phyloP scores from a whole-genome alignment of 2,113 vertebrate species.

The Melanotaenia duboulayi region DNA sequence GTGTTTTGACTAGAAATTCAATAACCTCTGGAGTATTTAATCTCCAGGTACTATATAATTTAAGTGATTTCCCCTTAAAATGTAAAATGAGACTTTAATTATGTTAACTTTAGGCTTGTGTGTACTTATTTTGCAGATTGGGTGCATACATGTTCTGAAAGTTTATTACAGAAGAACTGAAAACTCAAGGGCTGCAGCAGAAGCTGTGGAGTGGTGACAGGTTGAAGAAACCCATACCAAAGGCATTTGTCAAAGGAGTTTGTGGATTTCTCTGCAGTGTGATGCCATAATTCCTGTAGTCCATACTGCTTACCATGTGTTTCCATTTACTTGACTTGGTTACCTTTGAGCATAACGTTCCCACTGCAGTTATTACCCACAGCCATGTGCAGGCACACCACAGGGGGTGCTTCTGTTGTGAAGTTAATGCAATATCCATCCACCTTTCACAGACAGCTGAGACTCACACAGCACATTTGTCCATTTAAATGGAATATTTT shows the following conservation, averaged over 20 bases:
- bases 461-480: slow-evolving; percentile 57
- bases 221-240: slow-evolving; percentile 46
- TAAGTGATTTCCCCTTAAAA: slow-evolving; percentile 30
- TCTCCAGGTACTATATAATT: slow-evolving; percentile 5
- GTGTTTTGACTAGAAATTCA: slow-evolving; percentile 43
- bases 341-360: slow-evolving; percentile 64
- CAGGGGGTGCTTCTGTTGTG: slow-evolving; percentile 70
- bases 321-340: slow-evolving; percentile 79
- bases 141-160: not conserved
- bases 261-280: slow-evolving; percentile 12
- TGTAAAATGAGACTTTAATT: slow-evolving; percentile 27
- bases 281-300: slow-evolving; percentile 36
- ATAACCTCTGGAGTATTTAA: slow-evolving; percentile 23
- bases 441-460: slow-evolving; percentile 58
- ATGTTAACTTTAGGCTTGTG: not conserved
- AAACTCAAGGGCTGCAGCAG: slow-evolving; percentile 1
- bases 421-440: slow-evolving; percentile 76
- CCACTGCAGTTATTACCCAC: slow-evolving; percentile 72
- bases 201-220: slow-evolving; percentile 26
- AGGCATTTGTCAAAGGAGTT: slow-evolving; percentile 41
- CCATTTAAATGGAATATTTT: slow-evolving; percentile 55
- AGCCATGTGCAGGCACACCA: slow-evolving; percentile 59
- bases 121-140: slow-evolving; percentile 40
- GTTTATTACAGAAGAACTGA: slow-evolving; percentile 5
- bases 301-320: slow-evolving; percentile 70